Percentiles rank a stretch among this genome's conserved stretches.
Conservation (phyloP, 2,797 vertebrate genomes). For the Sus cebifrons region DNA sequence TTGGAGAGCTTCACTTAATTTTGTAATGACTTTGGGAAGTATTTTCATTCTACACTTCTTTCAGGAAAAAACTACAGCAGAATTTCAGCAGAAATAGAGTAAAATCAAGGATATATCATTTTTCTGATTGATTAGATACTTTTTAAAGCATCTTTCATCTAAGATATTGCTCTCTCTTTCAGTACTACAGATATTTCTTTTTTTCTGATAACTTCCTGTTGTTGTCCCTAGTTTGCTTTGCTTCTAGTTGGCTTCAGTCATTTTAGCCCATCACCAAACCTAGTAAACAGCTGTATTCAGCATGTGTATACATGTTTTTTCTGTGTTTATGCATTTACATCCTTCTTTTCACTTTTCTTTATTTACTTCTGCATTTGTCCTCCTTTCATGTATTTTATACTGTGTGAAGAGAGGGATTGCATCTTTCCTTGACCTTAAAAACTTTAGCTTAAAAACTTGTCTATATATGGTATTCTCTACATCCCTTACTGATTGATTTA, state of each 20-base stretch:
- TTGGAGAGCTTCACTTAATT: conserved; percentile 54
- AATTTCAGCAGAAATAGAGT: conserved; percentile 43
- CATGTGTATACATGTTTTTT: background rate
- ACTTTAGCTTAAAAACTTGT: background rate
- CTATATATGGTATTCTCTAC: background rate
- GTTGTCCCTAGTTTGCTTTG: background rate
- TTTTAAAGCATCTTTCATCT: conserved; percentile 47
- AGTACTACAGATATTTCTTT: background rate
- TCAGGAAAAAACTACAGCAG: conserved; percentile 42
- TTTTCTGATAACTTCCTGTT: conserved; percentile 12
- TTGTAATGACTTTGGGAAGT: conserved; percentile 46
- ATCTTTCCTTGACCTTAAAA: conserved; percentile 62
- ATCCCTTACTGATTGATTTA: background rate
- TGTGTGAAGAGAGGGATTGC: background rate
- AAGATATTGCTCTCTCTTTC: background rate
- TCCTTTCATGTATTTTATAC: background rate
- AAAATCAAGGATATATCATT: conserved; percentile 9
- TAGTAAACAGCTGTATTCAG: background rate
- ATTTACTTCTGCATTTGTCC: conserved; percentile 16
- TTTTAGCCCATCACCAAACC: conserved; percentile 46
- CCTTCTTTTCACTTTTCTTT: background rate
- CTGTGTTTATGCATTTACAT: background rate
- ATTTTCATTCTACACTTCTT: conserved; percentile 1
- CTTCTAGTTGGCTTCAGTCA: background rate
- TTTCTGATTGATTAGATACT: conserved; percentile 46